phyloP scores from a whole-genome alignment of 1,140 invertebrate genomes.

The Lasioglossum baleicum region DNA sequence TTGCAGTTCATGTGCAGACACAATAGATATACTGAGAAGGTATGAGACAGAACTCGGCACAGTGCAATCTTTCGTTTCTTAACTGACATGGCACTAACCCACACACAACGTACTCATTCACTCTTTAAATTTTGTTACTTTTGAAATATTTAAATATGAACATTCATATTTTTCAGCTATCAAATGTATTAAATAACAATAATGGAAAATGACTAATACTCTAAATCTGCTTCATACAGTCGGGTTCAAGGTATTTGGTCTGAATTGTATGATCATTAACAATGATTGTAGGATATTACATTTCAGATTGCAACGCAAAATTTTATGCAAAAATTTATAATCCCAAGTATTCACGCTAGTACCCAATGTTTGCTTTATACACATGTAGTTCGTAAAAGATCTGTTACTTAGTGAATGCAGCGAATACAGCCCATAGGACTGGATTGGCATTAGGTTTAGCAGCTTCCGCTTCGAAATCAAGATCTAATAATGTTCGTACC shows the following conservation, averaged over 20 bases:
- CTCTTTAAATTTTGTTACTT: slow-evolving; percentile 48
- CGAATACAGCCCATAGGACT: slow-evolving; percentile 99
- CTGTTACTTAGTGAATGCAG: slow-evolving; percentile 97
- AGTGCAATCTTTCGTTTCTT: slow-evolving; percentile 21
- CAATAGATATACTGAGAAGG: slow-evolving; percentile 42
- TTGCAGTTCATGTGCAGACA: slow-evolving; percentile 38
- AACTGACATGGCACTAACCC: slow-evolving; percentile 45
- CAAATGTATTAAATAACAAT: slow-evolving; percentile 65
- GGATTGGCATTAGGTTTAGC: slow-evolving; percentile 93
- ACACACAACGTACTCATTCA: slow-evolving; percentile 52
- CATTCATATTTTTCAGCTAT: slow-evolving; percentile 51
- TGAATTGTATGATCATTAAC: slow-evolving; percentile 56
- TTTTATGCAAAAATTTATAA: slow-evolving; percentile 57
- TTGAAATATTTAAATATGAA: slow-evolving; percentile 54
- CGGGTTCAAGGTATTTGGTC: slow-evolving; percentile 59
- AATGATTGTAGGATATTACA: slow-evolving; percentile 49
- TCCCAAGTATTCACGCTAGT: slow-evolving; percentile 59
- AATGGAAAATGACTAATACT: slow-evolving; percentile 56
- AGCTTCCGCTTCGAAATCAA: slow-evolving; percentile 97
- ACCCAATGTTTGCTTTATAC: slow-evolving; percentile 54
- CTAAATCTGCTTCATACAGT: slow-evolving; percentile 47
- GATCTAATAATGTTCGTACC: slow-evolving; percentile 95
- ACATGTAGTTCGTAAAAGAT: slow-evolving; percentile 46
- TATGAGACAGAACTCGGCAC: slow-evolving; percentile 35
- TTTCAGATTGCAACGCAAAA: slow-evolving; percentile 54